Conservation (phyloP, 2,113 vertebrate species). For the Delphinus delphis region DNA sequence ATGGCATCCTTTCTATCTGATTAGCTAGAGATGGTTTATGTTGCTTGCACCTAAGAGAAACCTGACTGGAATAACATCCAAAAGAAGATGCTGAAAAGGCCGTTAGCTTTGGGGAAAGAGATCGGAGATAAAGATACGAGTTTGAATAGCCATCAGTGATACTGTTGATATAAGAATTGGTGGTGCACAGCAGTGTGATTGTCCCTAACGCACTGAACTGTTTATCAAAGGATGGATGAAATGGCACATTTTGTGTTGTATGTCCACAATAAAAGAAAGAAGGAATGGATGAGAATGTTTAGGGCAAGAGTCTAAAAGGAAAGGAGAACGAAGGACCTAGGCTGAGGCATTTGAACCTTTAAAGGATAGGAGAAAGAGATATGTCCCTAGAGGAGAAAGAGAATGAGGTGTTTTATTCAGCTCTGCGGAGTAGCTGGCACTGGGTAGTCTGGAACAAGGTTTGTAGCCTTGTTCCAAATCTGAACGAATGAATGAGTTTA, state of each 20-base stretch:
- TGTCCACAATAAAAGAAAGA: background rate
- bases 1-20: background rate
- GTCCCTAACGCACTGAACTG: background rate
- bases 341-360: background rate
- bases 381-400: background rate
- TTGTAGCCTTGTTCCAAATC: background rate
- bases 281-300: background rate
- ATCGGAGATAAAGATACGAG: background rate
- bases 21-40: background rate
- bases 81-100: background rate
- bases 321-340: background rate
- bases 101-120: background rate
- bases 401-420: background rate
- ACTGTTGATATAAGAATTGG: no score
- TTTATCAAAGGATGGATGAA: background rate
- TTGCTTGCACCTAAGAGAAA: background rate
- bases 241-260: no score
- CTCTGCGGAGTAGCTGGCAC: background rate
- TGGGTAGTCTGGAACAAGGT: background rate
- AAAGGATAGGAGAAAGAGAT: background rate
- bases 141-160: background rate
- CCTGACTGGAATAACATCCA: background rate
- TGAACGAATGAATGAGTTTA: background rate
- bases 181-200: background rate
- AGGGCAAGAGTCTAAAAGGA: background rate